Conservation (phyloP, 2,797 vertebrate genomes). For the Anolis apletophallus region DNA sequence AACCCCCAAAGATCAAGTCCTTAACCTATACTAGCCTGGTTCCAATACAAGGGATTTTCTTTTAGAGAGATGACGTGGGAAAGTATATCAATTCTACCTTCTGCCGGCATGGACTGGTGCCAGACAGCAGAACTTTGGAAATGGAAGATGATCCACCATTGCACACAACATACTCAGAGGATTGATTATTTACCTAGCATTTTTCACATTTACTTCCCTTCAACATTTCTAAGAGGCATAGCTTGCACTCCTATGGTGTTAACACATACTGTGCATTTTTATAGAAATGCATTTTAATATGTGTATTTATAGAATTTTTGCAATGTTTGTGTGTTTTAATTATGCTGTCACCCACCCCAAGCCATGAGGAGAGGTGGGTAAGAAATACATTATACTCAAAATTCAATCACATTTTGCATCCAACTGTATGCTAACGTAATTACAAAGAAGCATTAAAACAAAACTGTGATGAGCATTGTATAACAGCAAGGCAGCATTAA, state of each 20-base stretch:
- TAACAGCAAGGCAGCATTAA: background rate
- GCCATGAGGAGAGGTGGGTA: too few relatives aligned
- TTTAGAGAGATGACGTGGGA: background rate
- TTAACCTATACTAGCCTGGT: background rate
- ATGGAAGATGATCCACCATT: background rate
- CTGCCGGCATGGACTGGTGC: background rate
- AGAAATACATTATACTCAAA: background rate
- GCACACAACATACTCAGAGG: background rate
- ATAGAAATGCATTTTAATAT: too few relatives aligned
- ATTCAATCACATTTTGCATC: background rate
- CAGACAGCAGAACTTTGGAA: too few relatives aligned
- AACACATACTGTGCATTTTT: too few relatives aligned
- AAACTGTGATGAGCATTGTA: background rate
- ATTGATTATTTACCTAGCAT: background rate
- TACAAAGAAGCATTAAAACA: background rate
- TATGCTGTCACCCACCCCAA: too few relatives aligned
- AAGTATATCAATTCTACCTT: background rate
- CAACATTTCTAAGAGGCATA: background rate
- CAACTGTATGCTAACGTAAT: too few relatives aligned
- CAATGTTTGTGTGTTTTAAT: too few relatives aligned
- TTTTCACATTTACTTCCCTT: too few relatives aligned
- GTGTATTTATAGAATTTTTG: too few relatives aligned
- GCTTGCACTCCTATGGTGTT: background rate
- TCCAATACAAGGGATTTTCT: background rate
- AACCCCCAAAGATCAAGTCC: background rate